Conservation (phyloP, 2,888 invertebrate species). For the Phorcus lineatus region DNA sequence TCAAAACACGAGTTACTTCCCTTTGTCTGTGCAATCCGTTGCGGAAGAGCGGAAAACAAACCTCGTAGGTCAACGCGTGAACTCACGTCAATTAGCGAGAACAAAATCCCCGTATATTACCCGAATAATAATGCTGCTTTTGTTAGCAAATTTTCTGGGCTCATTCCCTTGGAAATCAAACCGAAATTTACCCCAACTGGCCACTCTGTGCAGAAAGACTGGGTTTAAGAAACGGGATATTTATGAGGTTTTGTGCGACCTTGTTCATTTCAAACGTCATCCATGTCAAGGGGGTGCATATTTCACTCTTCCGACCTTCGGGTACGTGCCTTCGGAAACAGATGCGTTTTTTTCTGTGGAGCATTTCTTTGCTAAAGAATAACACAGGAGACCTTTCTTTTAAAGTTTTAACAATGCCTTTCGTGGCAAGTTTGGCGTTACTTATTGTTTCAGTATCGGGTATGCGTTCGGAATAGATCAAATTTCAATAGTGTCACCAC, state of each 20-base stretch:
- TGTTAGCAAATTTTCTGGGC: constrained; percentile 4
- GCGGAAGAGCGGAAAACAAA: neutral
- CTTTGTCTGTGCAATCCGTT: neutral
- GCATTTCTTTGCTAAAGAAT: neutral
- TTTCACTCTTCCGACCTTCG: neutral
- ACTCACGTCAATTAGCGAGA: neutral
- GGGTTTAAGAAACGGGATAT: neutral
- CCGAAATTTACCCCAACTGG: neutral
- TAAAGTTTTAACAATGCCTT: neutral
- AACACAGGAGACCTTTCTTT: neutral
- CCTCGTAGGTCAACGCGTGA: neutral
- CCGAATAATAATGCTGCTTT: neutral
- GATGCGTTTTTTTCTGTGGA: too few species aligned
- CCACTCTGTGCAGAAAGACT: neutral
- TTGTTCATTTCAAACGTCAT: constrained; percentile 7
- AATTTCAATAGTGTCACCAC: neutral
- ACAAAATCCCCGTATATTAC: neutral
- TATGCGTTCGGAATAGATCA: neutral
- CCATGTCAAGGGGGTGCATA: neutral
- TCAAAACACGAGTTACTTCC: constrained; percentile 2
- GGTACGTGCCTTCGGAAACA: neutral
- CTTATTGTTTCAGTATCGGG: neutral
- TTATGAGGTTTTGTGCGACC: neutral
- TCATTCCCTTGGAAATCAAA: constrained; percentile 1
- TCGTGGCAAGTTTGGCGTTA: neutral